Base-by-base conservation (phyloP, 2,797 vertebrate genomes). In the Cynodonichthys magdalenae region DNA sequence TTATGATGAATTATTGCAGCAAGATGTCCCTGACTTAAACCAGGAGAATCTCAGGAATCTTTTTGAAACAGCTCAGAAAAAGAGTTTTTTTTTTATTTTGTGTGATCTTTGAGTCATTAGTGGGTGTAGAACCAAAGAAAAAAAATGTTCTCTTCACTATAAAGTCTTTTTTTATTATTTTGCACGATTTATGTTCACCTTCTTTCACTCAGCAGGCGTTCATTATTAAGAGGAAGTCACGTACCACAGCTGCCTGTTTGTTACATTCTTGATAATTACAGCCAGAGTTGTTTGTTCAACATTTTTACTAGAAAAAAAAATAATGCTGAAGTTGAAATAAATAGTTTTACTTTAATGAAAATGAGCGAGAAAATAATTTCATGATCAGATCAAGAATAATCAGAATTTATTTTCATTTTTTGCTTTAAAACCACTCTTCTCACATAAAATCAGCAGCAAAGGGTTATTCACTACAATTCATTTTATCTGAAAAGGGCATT, bases 101-200 rank as follows among this genome's bases (percentile, higher is more conserved):
- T 74, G 53, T 74, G 71, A 84, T 83, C 62, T 80, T 71, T 77
- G 11, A 53, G 56, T 80, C 79, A 81, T 84, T 82, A 88, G 64
- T 27, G 69, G 17, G 45, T 60, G 59, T 46, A 57, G 45, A 66
- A 58, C 53, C 24, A 49, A 48, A 56, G 42, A 52, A 53, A 45
- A 69, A 49, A 73, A 42, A 54, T 24, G 14, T 66, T 69, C 53
- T 46, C 51, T 50, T 50, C 71, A 19, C 60, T 67, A 69, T 45
- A 15, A 75, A 79, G 63, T 42, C 0, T 3, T 28, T 3, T 20
- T 8, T 39, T 3, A 39, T 63, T 52, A 24, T 68, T 64, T 41
- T 41, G 14, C 47, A 27, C 28, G 5, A 20, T 65, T 71, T 10
- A 41, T 63, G 67, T 69, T 20, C 49, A 62, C 49, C 46, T 63